Evolutionary conservation across 2,888 invertebrate genomes (phyloP).

Genomic region (Ischnura elegans): DNA sequence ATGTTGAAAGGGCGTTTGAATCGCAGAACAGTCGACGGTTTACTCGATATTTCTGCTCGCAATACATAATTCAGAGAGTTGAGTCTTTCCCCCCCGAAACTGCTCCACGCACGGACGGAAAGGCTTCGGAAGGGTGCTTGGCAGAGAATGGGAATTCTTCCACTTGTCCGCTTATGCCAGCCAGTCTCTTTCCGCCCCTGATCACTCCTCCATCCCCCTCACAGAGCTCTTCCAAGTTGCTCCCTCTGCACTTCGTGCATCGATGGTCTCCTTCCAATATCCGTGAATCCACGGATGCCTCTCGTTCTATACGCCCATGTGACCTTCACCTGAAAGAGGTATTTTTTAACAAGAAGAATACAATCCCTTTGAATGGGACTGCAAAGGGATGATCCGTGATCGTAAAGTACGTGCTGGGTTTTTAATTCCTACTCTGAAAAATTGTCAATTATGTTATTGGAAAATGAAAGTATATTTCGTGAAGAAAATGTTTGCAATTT

Average conservation of each 20-base stretch:
- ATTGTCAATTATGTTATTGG: too few relatives aligned
- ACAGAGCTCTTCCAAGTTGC: neutral
- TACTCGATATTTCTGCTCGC: constrained; percentile 47
- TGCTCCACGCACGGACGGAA: too few relatives aligned
- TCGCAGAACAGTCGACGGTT: constrained; percentile 23
- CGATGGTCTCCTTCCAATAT: neutral
- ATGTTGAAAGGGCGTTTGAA: constrained; percentile 22
- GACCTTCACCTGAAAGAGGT: too few relatives aligned
- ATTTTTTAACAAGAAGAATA: too few relatives aligned
- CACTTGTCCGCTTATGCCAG: neutral
- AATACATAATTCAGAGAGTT: constrained; percentile 39
- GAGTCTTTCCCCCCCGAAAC: neutral
- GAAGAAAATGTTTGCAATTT: too few relatives aligned
- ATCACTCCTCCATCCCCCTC: neutral
- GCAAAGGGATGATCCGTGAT: too few relatives aligned
- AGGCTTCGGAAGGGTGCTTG: neutral
- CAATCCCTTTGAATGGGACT: too few relatives aligned
- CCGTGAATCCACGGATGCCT: constrained; percentile 1
- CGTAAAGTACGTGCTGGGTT: too few relatives aligned
- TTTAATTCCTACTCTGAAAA: too few relatives aligned
- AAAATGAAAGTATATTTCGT: too few relatives aligned
- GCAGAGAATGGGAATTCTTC: neutral
- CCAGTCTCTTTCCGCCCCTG: neutral
- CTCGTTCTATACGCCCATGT: too few relatives aligned
- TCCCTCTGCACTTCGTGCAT: neutral